Conservation (phyloP, 2,888 invertebrate genomes). For the Eucera pruinosa region DNA sequence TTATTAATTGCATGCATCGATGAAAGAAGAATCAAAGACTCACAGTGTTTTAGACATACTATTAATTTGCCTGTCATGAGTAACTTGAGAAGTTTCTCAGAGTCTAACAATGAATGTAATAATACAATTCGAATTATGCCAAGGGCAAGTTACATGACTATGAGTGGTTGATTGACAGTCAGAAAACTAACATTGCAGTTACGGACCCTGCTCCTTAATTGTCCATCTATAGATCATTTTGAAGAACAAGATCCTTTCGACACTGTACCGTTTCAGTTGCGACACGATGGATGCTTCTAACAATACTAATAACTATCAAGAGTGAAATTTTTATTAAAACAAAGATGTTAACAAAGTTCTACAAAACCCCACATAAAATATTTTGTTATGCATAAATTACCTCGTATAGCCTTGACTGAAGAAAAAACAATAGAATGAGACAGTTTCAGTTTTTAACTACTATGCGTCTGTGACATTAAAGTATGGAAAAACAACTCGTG, state of each 20-base stretch:
- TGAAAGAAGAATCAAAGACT: neutral
- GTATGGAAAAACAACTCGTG: conserved; percentile 29
- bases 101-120: conserved; percentile 63
- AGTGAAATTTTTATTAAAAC: no score
- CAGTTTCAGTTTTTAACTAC: conserved; percentile 6
- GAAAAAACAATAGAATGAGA: neutral
- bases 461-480: conserved; percentile 13
- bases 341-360: no score
- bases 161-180: conserved; percentile 46
- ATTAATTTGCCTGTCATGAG: conserved; percentile 52
- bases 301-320: neutral
- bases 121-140: conserved; percentile 63
- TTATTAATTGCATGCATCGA: conserved; percentile 20
- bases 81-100: conserved; percentile 64
- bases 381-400: neutral
- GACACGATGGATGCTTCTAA: conserved; percentile 13
- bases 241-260: conserved; percentile 41
- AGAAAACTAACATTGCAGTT: conserved; percentile 53
- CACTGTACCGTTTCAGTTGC: conserved; percentile 13
- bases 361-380: neutral
- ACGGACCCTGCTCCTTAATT: conserved; percentile 50
- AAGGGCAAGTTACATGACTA: conserved; percentile 66
- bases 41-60: conserved; percentile 6
- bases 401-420: neutral
- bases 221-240: conserved; percentile 18